A percentile compares a stretch with the other conserved stretches of the same genome.
These are phyloP conservation scores for Amiota communis DNA, from an alignment of 2,888 invertebrate species.

Conservation along the genomic window DNA sequence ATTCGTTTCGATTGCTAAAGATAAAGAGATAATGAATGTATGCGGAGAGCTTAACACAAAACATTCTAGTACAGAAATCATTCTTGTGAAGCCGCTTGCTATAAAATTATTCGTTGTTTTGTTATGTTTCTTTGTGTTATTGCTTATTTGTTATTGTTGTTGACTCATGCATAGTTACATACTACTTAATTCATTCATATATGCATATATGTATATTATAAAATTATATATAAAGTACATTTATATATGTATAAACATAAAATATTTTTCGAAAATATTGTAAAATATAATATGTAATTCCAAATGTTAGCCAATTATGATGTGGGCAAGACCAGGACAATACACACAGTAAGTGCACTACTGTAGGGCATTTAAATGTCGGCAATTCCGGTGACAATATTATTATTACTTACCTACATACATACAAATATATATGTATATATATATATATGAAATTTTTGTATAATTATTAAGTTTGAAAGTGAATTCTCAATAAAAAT, in stretches of 20 bases:
- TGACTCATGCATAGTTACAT: not conserved
- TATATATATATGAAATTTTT: conserved; percentile 14
- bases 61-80: not conserved
- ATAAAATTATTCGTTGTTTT: not conserved
- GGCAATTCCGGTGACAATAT: conserved; percentile 59
- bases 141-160: conserved; percentile 1
- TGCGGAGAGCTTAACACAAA: not conserved
- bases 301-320: conserved; percentile 16
- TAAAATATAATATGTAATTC: not conserved
- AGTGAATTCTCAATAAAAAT: conserved; percentile 54
- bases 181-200: not conserved
- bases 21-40: too few species aligned
- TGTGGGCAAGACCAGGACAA: conserved; percentile 16
- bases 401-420: conserved; percentile 32
- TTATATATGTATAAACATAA: not conserved
- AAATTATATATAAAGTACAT: not conserved
- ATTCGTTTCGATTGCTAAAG: too few species aligned
- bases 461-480: conserved; percentile 46
- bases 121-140: not conserved
- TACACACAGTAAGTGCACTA: not conserved
- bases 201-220: too few species aligned
- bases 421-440: conserved; percentile 28
- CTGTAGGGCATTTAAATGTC: conserved; percentile 56
- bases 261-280: conserved; percentile 4
- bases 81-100: too few species aligned